Conservation (phyloP, 1,140 invertebrate genomes). For the Tenebrio molitor region DNA sequence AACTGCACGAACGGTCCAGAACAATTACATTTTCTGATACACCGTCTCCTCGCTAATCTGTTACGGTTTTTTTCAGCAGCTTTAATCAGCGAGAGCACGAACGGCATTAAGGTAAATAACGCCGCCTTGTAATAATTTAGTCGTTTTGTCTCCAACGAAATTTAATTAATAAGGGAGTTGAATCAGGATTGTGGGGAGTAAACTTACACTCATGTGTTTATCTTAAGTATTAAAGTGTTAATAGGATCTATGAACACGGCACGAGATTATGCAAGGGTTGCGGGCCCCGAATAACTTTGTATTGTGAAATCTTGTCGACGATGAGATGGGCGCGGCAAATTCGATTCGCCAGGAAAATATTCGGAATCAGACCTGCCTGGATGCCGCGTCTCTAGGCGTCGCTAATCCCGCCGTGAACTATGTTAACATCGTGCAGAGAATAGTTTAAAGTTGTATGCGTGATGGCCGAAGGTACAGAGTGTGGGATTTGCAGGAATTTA, state of each 20-base stretch:
- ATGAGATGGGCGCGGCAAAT: too few relatives aligned
- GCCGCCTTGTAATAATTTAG: slow-evolving; percentile 45
- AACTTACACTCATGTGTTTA: slow-evolving; percentile 51
- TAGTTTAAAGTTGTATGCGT: slow-evolving; percentile 24
- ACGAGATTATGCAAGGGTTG: slow-evolving; percentile 45
- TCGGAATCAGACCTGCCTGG: too few relatives aligned
- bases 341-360: too few relatives aligned
- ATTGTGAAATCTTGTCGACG: background rate
- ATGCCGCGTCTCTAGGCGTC: too few relatives aligned
- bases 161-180: slow-evolving; percentile 52
- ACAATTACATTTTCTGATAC: too few relatives aligned
- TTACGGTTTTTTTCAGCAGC: too few relatives aligned
- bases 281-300: slow-evolving; percentile 10
- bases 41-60: too few relatives aligned
- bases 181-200: slow-evolving; percentile 48
- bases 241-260: slow-evolving; percentile 48
- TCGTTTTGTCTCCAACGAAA: slow-evolving; percentile 48
- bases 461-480: slow-evolving; percentile 31
- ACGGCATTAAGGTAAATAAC: slow-evolving; percentile 30
- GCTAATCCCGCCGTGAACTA: slow-evolving; percentile 3
- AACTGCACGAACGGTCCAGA: too few relatives aligned
- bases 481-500: slow-evolving; percentile 32
- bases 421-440: slow-evolving; percentile 2
- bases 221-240: slow-evolving; percentile 54
- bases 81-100: background rate